Base-by-base conservation (phyloP, 2,797 vertebrate genomes). In the Enteromius argenteus region DNA sequence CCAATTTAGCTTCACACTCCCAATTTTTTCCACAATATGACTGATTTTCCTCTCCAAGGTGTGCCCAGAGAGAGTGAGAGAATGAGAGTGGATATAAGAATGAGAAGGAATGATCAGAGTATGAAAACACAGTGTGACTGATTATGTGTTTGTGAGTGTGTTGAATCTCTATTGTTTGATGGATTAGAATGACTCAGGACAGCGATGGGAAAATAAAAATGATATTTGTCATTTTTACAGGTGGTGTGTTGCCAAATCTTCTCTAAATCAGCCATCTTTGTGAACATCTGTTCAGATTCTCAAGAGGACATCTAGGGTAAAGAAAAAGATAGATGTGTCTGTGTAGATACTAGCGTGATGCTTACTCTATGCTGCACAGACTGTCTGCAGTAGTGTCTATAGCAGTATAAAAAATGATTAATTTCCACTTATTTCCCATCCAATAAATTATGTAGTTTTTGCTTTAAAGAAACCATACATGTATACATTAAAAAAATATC, bases 121-220 rank as follows among this genome's bases (percentile, higher is more conserved):
- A 53, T 51, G 42, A 71, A 58, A 56, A 60, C 79, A 71, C 46
- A 69, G 44, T 1, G 60, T 51, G 60, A 39, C 32, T 53, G 69
- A 66, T 35, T 79, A 27, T 81, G 53, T 74, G 58, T 79, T 44
- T 5, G 56, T 49, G 72, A 75, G 62, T 64, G 75, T 72, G 80
- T 51, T 77, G 68, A 69, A 75, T 67, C 44, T 66, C 49, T 56
- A 83, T 67, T 83, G 62, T 76, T 56, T 83, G 81, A 76, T 77
- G 73, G 62, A 83, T 83, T 77, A 53, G 37, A 83, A 42, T 14
- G 72, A 83, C 51, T 83, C 73, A 30, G 62, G 73, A 83, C 35
- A 68, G 62, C 62, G 11, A 83, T 56, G 64, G 35, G 81, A 77
- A 83, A 83, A 83, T 77, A 77, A 77, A 83, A 83, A 77, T 69